Conservation (phyloP, 2,113 vertebrate genomes). For the Gobius niger region DNA sequence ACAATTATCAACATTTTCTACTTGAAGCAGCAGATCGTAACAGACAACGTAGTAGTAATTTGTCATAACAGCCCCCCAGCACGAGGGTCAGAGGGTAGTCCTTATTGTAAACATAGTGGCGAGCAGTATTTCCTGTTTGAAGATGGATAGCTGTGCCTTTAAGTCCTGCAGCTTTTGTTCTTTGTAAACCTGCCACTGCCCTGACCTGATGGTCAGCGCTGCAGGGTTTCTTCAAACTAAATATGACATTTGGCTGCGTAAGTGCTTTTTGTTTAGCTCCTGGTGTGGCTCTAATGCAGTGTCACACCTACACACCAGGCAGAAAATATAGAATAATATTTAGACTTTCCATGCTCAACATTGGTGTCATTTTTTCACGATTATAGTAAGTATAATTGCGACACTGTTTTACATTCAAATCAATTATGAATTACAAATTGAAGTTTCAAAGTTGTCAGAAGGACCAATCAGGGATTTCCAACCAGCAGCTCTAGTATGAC, state of each 20-base stretch:
- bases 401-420: no score
- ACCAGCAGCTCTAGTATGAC: no score
- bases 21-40: not conserved
- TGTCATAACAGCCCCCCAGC: constrained; percentile 52
- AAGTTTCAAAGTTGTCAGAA: no score
- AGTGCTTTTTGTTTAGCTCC: not conserved
- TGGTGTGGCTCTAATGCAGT: not conserved
- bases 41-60: constrained; percentile 12
- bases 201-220: not conserved
- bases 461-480: no score
- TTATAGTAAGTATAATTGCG: no score
- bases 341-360: no score
- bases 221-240: not conserved
- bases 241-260: not conserved
- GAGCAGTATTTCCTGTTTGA: constrained; percentile 65
- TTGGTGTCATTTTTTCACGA: no score
- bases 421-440: no score
- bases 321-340: no score
- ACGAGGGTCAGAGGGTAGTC: constrained; percentile 48
- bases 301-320: no score
- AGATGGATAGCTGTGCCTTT: constrained; percentile 35
- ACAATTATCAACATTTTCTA: not conserved
- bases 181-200: not conserved
- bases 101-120: constrained; percentile 53
- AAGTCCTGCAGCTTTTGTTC: constrained; percentile 40